A percentile compares a stretch with the other conserved stretches of the same genome.
These are phyloP conservation scores for Nowickia ferox DNA, from an alignment of 2,888 invertebrate genomes.

Conservation along the genomic window DNA sequence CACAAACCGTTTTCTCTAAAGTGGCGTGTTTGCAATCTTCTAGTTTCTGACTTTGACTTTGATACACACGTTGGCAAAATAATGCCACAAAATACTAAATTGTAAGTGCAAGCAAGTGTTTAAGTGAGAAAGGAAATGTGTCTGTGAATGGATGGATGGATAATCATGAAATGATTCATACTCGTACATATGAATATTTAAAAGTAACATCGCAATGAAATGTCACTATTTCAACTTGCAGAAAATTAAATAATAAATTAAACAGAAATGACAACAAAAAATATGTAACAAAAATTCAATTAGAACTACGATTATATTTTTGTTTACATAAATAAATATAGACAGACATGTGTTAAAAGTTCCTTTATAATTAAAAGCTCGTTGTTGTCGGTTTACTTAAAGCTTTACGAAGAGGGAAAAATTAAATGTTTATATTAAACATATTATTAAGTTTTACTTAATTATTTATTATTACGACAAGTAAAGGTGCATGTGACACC, in stretches of 20 bases:
- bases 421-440: background rate
- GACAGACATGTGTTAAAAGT: background rate
- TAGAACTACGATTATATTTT: background rate
- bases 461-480: background rate
- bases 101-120: slow-evolving; percentile 13
- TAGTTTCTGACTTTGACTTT: slow-evolving; percentile 64
- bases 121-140: slow-evolving; percentile 13
- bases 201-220: slow-evolving; percentile 25
- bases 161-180: background rate
- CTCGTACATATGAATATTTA: background rate
- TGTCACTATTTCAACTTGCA: slow-evolving; percentile 9
- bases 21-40: slow-evolving; percentile 65
- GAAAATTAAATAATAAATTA: background rate
- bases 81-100: slow-evolving; percentile 17
- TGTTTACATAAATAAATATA: background rate
- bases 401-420: background rate
- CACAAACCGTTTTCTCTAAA: slow-evolving; percentile 29
- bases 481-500: background rate
- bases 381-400: background rate
- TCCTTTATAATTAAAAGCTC: background rate
- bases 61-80: slow-evolving; percentile 54
- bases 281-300: background rate
- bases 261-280: background rate
- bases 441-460: background rate
- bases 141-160: slow-evolving; percentile 23